phyloP scores from a whole-genome alignment of 2,888 invertebrate species.

The Parnassius smintheus region DNA sequence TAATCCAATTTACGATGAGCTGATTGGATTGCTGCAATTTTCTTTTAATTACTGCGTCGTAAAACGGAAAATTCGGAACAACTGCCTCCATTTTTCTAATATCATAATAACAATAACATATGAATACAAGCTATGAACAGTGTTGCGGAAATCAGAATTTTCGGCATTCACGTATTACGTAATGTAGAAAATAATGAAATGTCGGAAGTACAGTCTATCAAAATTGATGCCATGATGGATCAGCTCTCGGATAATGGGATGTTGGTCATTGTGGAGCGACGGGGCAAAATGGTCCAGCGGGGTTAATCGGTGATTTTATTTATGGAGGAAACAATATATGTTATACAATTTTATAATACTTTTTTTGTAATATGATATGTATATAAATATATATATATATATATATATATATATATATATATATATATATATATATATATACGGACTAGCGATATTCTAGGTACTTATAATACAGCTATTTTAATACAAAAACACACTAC shows the following conservation, averaged over 20 bases:
- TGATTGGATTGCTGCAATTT: background rate
- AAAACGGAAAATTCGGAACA: background rate
- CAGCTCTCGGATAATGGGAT: background rate
- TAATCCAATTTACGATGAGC: too few species aligned
- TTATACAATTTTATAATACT: too few species aligned
- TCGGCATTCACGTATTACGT: background rate
- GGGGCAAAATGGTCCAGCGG: background rate
- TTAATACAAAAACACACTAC: too few species aligned
- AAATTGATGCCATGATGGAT: constrained; percentile 7
- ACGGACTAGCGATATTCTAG: too few species aligned
- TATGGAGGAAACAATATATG: too few species aligned
- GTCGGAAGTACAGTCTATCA: background rate
- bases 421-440: too few species aligned
- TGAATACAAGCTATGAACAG: background rate
- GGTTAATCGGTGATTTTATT: too few species aligned
- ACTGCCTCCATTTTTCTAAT: background rate
- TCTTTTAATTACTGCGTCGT: background rate
- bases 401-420: too few species aligned
- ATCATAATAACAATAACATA: background rate
- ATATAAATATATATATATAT: too few species aligned
- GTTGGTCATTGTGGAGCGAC: constrained; percentile 1
- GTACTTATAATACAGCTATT: too few species aligned
- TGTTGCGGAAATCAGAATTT: background rate
- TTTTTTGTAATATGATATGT: too few species aligned
- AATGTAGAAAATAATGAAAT: background rate